Conservation (phyloP, 2,797 vertebrate species). For the Masticophis lateralis region DNA sequence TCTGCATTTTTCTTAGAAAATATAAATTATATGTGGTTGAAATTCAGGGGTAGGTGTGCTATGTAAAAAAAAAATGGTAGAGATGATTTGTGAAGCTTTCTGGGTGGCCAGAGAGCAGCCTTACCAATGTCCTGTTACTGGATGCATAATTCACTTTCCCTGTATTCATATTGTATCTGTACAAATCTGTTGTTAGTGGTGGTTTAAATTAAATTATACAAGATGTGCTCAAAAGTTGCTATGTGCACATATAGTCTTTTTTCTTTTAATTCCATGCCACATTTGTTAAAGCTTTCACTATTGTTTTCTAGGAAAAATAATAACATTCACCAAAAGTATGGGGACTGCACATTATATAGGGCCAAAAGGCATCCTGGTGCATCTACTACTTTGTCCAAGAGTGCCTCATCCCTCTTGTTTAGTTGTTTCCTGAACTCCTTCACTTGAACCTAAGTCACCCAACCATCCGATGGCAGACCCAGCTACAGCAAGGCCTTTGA, state of each 20-base stretch:
- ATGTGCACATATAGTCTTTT: neutral
- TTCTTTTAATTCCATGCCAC: neutral
- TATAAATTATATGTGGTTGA: neutral
- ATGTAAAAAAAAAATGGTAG: neutral
- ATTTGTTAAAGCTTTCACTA: neutral
- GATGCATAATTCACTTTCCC: neutral
- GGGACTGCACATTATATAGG: neutral
- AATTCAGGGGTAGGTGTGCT: neutral
- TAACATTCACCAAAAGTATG: neutral
- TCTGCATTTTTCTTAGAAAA: neutral
- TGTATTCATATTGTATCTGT: neutral
- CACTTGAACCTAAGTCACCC: neutral
- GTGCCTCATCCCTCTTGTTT: neutral
- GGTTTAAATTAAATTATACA: neutral
- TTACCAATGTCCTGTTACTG: neutral
- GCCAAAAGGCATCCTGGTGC: neutral
- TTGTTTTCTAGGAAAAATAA: neutral
- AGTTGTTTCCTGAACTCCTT: neutral
- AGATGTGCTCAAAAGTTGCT: neutral
- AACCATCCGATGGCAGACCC: neutral
- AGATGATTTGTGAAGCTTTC: neutral
- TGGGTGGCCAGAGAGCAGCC: neutral
- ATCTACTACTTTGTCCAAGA: neutral
- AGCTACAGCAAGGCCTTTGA: neutral
- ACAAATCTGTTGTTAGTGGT: neutral